These are phyloP conservation scores for Ancistrus triradiatus DNA, from an alignment of 2,113 vertebrate genomes.

Conservation along the genomic window DNA sequence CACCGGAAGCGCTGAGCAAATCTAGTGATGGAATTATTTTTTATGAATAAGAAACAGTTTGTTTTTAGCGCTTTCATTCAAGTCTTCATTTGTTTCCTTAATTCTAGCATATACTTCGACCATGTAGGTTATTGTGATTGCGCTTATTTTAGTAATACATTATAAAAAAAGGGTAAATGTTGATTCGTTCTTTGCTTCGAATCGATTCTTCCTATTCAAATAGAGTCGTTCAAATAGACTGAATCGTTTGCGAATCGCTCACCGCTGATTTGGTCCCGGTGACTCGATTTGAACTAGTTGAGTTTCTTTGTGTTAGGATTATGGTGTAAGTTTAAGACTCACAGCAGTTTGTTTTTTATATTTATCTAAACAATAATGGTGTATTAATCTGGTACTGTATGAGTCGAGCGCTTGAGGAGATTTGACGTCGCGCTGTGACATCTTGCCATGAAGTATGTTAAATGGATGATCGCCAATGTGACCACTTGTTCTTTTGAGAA, in stretches of 20 bases:
- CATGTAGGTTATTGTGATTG: no score
- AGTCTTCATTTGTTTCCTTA: no score
- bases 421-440: neutral
- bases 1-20: no score
- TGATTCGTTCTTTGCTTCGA: neutral
- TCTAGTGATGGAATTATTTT: no score
- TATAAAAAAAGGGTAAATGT: no score
- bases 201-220: neutral
- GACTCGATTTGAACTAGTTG: neutral
- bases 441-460: constrained; percentile 5
- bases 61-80: no score
- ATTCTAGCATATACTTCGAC: no score
- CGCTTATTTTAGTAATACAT: no score
- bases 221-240: constrained; percentile 11
- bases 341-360: neutral
- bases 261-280: neutral
- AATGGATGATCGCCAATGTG: neutral
- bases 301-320: neutral
- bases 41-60: no score
- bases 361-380: neutral
- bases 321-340: no score
- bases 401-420: neutral
- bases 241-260: neutral
- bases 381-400: neutral
- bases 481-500: neutral